phyloP scores from a whole-genome alignment of 2,888 invertebrate genomes.

The Parnassius smintheus region DNA sequence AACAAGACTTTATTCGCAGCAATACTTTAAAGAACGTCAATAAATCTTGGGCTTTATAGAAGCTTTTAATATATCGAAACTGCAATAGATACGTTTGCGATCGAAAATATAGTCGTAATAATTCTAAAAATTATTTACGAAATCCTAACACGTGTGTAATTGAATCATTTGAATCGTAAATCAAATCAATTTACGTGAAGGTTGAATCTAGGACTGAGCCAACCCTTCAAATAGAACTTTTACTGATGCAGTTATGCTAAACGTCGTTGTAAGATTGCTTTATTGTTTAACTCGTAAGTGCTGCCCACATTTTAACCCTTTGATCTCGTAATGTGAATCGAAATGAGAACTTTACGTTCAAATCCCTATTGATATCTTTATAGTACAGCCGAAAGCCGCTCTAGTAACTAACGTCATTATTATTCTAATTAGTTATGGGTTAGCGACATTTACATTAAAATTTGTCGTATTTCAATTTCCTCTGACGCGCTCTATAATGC shows the following conservation, averaged over 20 bases:
- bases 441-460: conserved; percentile 37
- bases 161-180: conserved; percentile 47
- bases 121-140: conserved; percentile 23
- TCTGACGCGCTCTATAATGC: conserved; percentile 32
- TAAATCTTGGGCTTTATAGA: conserved; percentile 14
- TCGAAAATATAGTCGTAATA: conserved; percentile 1
- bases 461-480: conserved; percentile 42
- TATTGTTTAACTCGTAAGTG: conserved; percentile 50
- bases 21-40: conserved; percentile 9
- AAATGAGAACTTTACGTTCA: conserved; percentile 46
- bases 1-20: conserved; percentile 11
- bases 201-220: conserved; percentile 32
- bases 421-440: conserved; percentile 27
- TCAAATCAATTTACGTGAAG: conserved; percentile 49
- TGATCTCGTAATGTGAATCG: conserved; percentile 61
- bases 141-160: conserved; percentile 34
- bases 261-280: conserved; percentile 36
- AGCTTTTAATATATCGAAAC: conserved; percentile 12
- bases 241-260: conserved; percentile 18
- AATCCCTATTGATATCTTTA: conserved; percentile 66
- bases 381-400: conserved; percentile 30
- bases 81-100: conserved; percentile 1
- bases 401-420: conserved; percentile 14
- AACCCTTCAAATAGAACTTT: conserved; percentile 3
- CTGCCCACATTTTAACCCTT: conserved; percentile 60